These are phyloP conservation scores for Pseudomugil gertrudae DNA, from an alignment of 2,797 vertebrate genomes.

Conservation along the genomic window DNA sequence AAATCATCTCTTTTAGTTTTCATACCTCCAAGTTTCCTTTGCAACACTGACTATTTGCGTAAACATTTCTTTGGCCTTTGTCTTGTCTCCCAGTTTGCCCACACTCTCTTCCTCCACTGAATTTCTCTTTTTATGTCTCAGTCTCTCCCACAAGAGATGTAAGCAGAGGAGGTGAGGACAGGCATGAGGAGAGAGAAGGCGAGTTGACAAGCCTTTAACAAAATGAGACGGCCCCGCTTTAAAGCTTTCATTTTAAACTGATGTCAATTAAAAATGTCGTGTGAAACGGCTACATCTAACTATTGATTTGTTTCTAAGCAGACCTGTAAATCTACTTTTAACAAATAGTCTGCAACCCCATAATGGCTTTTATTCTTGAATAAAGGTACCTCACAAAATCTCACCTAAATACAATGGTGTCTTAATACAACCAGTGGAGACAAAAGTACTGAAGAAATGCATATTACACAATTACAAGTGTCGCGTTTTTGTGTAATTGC, in stretches of 20 bases:
- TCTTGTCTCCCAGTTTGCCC: neutral
- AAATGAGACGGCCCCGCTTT: neutral
- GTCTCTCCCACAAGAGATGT: neutral
- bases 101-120: neutral
- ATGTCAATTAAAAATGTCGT: neutral
- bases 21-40: neutral
- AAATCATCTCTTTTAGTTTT: neutral
- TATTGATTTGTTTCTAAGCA: neutral
- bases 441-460: neutral
- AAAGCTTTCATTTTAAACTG: neutral
- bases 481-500: slow-evolving; percentile 14
- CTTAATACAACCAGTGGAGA: neutral
- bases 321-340: neutral
- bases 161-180: slow-evolving; percentile 1
- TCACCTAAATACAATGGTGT: neutral
- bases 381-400: neutral
- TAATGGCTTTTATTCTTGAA: neutral
- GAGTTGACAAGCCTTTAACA: neutral
- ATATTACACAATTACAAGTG: slow-evolving; percentile 31
- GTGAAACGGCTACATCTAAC: neutral
- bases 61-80: neutral
- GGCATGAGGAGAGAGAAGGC: neutral
- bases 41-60: neutral
- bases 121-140: neutral
- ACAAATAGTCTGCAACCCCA: neutral